Percentiles rank a stretch among this genome's conserved stretches.
Evolutionary conservation across 2,797 vertebrate species (phyloP).

Genomic region (Characodon lateralis): DNA sequence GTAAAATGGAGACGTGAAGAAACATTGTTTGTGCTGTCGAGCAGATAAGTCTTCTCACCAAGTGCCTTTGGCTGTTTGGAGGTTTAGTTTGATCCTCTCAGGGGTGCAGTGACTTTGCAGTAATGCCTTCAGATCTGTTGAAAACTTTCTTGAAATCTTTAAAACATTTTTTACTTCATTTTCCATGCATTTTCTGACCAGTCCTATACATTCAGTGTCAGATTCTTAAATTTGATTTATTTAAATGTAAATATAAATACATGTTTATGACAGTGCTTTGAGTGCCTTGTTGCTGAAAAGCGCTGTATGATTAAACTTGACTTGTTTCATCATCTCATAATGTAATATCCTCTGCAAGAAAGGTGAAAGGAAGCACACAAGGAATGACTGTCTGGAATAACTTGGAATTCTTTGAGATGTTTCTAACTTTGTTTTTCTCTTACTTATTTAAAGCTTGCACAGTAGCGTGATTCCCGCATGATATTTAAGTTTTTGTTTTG

Average conservation of each 20-base stretch:
- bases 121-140: background rate
- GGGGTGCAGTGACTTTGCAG: background rate
- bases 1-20: background rate
- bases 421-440: background rate
- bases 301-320: too few species aligned
- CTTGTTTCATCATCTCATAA: background rate
- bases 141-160: background rate
- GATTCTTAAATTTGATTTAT: background rate
- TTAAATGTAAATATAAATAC: background rate
- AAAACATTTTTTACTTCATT: background rate
- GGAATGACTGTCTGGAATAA: background rate
- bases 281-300: too few species aligned
- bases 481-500: background rate
- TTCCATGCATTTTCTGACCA: too few species aligned
- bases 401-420: background rate
- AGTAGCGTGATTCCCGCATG: background rate
- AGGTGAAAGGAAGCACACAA: background rate
- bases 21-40: background rate
- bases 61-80: background rate
- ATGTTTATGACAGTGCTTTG: background rate
- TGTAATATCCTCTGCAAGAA: background rate
- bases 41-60: background rate
- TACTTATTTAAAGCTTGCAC: background rate
- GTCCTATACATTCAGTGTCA: background rate
- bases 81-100: constrained; percentile 4